Evolutionary conservation across 2,113 vertebrate genomes (phyloP), one percentile per base, ranked within the genome.

Genomic region (Dascyllus trimaculatus): DNA sequence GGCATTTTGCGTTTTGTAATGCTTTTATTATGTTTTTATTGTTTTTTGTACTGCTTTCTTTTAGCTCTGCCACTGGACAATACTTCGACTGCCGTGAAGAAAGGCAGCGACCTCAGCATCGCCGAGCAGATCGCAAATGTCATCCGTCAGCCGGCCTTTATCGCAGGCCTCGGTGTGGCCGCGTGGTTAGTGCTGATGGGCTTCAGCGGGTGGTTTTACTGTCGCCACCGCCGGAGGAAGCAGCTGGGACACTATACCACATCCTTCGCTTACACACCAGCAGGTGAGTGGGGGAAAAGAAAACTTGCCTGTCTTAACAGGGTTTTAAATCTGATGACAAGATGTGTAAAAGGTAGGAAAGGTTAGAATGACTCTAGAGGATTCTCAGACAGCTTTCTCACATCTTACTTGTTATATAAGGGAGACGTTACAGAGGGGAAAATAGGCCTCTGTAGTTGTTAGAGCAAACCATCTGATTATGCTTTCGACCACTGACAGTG

Each of bases 191-290:
- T 97, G 65, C 94, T 99, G 7, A 96, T 97, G 56, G 94, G 95
- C 77, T 95, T 97, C 48, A 95, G 96, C 0, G 93, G 89, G 1
- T 97, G 96, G 95, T 88, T 99, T 68, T 99, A 99, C 83, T 93
- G 96, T 70, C 96, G 96, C 40, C 96, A 93, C 76, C 95, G 93
- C 60, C 96, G 95, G 89, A 96, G 96, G 86, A 99, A 99, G 86
- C 96, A 98, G 85, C 95, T 99, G 75, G 97, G 97, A 54, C 97
- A 98, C 84, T 99, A 98, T 63, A 92, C 96, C 94, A 98, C 97
- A 0, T 99, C 98, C 67, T 99, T 99, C 24, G 96, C 97, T 21
- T 99, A 98, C 78, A 97, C 96, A 0, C 97, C 98, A 11, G 95
- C 96, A 63, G 96, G 97, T 96, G 88, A 91, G 90, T 17, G 11